These are phyloP conservation scores for Micropoecilia bifurca DNA, from an alignment of 2,797 vertebrate species.

Conservation along the genomic window DNA sequence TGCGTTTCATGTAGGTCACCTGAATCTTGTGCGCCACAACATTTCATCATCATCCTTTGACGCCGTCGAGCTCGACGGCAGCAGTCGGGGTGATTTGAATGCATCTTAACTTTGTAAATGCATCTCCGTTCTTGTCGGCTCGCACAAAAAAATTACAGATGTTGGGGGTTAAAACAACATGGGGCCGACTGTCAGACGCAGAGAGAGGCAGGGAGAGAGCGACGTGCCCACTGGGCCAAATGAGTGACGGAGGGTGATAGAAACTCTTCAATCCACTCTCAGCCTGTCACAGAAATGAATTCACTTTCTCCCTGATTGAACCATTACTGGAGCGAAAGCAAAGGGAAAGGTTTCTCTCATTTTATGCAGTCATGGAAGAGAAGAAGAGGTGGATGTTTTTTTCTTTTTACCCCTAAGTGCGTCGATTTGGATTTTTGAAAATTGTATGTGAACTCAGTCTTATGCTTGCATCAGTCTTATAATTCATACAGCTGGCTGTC, in stretches of 20 bases:
- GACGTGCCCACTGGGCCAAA: conserved; percentile 51
- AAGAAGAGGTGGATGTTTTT: conserved; percentile 29
- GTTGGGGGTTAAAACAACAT: conserved; percentile 51
- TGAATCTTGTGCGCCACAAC: conserved; percentile 46
- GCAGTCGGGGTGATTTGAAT: conserved; percentile 52
- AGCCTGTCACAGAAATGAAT: conserved; percentile 60
- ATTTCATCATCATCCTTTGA: conserved; percentile 27
- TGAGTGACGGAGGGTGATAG: conserved; percentile 71
- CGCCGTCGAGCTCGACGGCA: conserved; percentile 31
- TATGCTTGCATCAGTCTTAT: conserved; percentile 16
- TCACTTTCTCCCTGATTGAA: conserved; percentile 58
- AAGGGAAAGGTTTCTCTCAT: conserved; percentile 37
- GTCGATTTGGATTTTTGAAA: conserved; percentile 30
- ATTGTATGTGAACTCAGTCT: conserved; percentile 31
- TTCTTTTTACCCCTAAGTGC: conserved; percentile 49
- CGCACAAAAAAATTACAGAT: conserved; percentile 63
- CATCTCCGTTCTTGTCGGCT: conserved; percentile 61
- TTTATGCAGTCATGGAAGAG: conserved; percentile 34
- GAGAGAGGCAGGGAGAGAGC: conserved; percentile 39
- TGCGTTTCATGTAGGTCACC: conserved; percentile 62
- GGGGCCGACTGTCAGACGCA: conserved; percentile 60
- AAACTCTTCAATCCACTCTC: conserved; percentile 65
- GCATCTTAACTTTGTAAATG: conserved; percentile 62
- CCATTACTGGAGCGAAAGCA: conserved; percentile 47
- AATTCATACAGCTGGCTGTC: conserved; percentile 13